phyloP scores from a whole-genome alignment of 2,113 vertebrate genomes.

The Eretmochelys imbricata region DNA sequence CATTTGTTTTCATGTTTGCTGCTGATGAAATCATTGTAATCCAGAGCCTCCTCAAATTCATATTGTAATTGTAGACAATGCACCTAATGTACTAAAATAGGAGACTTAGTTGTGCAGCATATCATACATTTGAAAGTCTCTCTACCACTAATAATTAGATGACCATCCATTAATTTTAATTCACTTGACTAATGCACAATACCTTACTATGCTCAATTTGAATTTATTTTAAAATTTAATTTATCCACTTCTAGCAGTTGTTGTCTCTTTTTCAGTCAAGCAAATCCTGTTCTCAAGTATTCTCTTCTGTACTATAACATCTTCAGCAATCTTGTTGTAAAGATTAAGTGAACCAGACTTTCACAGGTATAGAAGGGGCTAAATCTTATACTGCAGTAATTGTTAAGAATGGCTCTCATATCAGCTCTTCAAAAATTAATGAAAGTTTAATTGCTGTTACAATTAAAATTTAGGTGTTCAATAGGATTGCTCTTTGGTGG shows the following conservation, averaged over 20 bases:
- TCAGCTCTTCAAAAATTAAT: neutral
- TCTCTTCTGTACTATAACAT: neutral
- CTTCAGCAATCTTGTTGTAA: neutral
- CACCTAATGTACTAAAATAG: neutral
- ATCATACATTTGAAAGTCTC: neutral
- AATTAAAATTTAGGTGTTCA: neutral
- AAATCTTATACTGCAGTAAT: neutral
- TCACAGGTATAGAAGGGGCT: neutral
- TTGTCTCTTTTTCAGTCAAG: neutral
- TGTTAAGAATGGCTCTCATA: neutral
- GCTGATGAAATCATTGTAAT: neutral
- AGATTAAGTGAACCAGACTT: neutral
- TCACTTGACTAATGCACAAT: neutral
- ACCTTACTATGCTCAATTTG: neutral
- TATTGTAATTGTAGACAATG: neutral
- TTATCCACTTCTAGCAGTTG: neutral
- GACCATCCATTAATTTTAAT: neutral
- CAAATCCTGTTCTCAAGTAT: neutral
- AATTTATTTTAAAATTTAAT: constrained; percentile 1
- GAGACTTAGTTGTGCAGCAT: neutral
- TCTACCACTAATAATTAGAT: neutral
- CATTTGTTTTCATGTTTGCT: constrained; percentile 3
- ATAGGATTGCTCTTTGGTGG: neutral
- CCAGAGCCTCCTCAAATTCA: neutral
- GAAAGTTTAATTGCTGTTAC: neutral